phyloP scores from a whole-genome alignment of 2,113 vertebrate genomes.

The Chloropsis hardwickii region DNA sequence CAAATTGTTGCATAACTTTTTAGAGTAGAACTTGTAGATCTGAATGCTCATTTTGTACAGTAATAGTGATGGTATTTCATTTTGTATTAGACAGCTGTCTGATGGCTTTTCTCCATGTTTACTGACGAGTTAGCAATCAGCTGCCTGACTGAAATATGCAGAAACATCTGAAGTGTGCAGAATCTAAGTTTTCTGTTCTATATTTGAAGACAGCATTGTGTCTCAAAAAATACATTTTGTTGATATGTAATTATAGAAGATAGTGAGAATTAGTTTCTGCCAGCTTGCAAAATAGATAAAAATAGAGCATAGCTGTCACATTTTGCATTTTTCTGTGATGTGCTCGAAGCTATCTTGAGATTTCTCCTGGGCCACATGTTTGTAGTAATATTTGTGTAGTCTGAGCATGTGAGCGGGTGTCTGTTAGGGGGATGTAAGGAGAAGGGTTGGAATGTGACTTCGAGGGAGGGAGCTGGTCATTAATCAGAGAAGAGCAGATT shows the following conservation, averaged over 20 bases:
- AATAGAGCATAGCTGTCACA: constrained; percentile 51
- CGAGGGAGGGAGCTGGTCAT: constrained; percentile 33
- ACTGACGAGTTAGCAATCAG: neutral
- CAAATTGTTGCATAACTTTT: neutral
- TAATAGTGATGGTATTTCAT: neutral
- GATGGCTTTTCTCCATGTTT: neutral
- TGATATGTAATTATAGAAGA: constrained; percentile 33
- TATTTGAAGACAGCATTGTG: neutral
- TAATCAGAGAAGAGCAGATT: constrained; percentile 33
- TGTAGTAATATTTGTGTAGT: constrained; percentile 20
- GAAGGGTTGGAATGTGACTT: constrained; percentile 52
- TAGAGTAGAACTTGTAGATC: neutral
- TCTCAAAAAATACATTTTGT: constrained; percentile 19
- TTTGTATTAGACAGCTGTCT: neutral
- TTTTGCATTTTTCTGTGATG: constrained; percentile 54
- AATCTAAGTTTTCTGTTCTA: neutral
- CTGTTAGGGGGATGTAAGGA: constrained; percentile 30
- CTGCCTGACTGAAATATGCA: neutral
- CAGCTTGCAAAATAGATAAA: constrained; percentile 54
- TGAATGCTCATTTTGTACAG: neutral
- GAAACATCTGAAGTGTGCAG: neutral
- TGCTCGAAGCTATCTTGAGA: constrained; percentile 32
- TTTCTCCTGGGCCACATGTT: constrained; percentile 23
- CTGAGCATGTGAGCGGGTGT: constrained; percentile 47
- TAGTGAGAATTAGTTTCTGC: constrained; percentile 42